These are phyloP conservation scores for Ectemnius continuus DNA, from an alignment of 2,888 invertebrate species.

Conservation along the genomic window DNA sequence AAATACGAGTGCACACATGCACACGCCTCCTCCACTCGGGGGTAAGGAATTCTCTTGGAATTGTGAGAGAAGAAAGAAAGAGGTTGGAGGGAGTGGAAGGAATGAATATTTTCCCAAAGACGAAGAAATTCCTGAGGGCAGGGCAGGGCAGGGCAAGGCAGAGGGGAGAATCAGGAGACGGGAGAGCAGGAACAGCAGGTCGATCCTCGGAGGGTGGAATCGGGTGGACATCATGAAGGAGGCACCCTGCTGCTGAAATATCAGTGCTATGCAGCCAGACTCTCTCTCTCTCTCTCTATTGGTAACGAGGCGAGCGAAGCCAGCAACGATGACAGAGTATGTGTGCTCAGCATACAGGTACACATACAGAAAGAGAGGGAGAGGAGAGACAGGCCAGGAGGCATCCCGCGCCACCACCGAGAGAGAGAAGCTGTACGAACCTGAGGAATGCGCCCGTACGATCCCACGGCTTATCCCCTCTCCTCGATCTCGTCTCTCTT, in stretches of 20 bases:
- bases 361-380: no score
- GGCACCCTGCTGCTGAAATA: constrained; percentile 52
- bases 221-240: constrained; percentile 16
- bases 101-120: constrained; percentile 5
- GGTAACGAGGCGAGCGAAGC: constrained; percentile 49
- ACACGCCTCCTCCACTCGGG: no score
- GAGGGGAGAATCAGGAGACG: no score
- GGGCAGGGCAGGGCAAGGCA: no score
- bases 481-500: constrained; percentile 53
- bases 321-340: constrained; percentile 48
- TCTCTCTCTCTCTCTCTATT: constrained; percentile 32
- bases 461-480: constrained; percentile 75
- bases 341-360: constrained; percentile 40
- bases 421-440: constrained; percentile 67
- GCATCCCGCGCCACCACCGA: constrained; percentile 67
- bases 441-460: constrained; percentile 77
- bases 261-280: constrained; percentile 54
- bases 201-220: background rate
- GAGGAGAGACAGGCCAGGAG: constrained; percentile 29
- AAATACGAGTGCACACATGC: background rate
- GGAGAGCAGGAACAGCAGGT: background rate
- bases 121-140: constrained; percentile 1
- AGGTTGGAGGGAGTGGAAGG: no score
- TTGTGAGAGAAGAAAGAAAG: background rate
- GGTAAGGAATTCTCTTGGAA: no score